Conservation (phyloP, 2,797 vertebrate genomes). For the Coreius guichenoti region DNA sequence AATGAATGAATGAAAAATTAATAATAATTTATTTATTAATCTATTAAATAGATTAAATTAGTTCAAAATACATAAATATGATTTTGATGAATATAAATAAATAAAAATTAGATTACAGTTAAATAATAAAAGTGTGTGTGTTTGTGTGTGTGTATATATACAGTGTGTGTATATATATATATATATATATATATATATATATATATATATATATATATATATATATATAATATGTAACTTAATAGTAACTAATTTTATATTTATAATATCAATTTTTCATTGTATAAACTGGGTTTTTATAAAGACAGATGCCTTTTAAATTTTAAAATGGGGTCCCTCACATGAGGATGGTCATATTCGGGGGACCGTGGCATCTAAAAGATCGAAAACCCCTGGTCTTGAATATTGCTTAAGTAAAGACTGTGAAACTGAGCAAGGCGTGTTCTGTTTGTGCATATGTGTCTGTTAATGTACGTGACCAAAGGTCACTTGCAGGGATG, state of each 20-base stretch:
- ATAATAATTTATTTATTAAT: not conserved
- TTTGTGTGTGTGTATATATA: no score
- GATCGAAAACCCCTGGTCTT: not conserved
- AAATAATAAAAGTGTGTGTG: not conserved
- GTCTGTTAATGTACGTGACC: slow-evolving; percentile 7
- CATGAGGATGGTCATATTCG: not conserved
- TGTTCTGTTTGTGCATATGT: slow-evolving; percentile 40
- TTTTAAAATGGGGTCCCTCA: not conserved
- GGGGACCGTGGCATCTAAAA: not conserved
- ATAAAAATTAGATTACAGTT: not conserved
- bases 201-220: no score
- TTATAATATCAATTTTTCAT: not conserved
- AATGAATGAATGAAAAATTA: not conserved
- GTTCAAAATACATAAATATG: not conserved
- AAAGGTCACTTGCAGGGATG: slow-evolving; percentile 35
- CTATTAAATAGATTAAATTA: not conserved
- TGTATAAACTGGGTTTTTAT: not conserved
- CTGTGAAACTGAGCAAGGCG: slow-evolving; percentile 21
- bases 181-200: no score
- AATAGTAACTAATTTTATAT: not conserved
- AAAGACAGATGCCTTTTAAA: not conserved
- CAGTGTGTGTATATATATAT: no score
- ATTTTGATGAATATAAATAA: not conserved
- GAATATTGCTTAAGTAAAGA: not conserved
- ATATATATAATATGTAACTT: not conserved